These are phyloP conservation scores for Porites cylindrica DNA, from an alignment of 92 coral and sea anemone genomes.

Conservation along the genomic window DNA sequence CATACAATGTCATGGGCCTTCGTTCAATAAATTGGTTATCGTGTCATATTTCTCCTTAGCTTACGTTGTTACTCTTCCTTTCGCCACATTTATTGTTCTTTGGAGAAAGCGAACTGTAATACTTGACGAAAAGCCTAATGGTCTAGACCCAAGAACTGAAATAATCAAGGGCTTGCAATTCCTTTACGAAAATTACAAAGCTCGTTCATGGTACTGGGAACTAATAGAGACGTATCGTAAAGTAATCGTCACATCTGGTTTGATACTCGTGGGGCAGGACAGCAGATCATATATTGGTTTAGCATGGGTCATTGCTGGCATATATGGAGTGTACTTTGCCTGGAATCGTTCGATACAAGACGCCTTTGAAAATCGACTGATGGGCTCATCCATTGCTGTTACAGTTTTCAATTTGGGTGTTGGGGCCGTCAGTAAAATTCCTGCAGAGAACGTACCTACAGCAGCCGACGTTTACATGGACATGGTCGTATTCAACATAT, in stretches of 20 bases:
- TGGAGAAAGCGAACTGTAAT: not conserved
- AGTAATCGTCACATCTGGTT: constrained; percentile 32
- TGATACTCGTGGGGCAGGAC: constrained; percentile 2
- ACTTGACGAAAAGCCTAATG: not conserved
- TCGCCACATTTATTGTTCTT: not conserved
- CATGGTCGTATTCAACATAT: not conserved
- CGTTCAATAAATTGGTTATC: not conserved
- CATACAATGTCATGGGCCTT: not conserved
- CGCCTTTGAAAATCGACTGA: not conserved
- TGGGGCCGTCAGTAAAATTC: not conserved
- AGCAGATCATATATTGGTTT: not conserved
- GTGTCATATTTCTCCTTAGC: not conserved
- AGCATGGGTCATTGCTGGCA: not conserved
- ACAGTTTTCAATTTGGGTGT: constrained; percentile 21
- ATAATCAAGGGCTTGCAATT: constrained; percentile 3
- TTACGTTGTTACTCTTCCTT: not conserved
- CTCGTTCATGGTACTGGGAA: constrained; percentile 39
- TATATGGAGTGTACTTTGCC: not conserved
- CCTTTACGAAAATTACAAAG: constrained; percentile 34
- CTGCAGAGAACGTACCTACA: not conserved
- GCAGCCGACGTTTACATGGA: not conserved
- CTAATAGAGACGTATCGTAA: constrained; percentile 28
- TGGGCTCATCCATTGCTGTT: not conserved
- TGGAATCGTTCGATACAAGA: not conserved
- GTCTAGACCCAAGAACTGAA: not conserved